Evolutionary conservation across 2,113 vertebrate species (phyloP).

Genomic region (Pampusana beccarii): DNA sequence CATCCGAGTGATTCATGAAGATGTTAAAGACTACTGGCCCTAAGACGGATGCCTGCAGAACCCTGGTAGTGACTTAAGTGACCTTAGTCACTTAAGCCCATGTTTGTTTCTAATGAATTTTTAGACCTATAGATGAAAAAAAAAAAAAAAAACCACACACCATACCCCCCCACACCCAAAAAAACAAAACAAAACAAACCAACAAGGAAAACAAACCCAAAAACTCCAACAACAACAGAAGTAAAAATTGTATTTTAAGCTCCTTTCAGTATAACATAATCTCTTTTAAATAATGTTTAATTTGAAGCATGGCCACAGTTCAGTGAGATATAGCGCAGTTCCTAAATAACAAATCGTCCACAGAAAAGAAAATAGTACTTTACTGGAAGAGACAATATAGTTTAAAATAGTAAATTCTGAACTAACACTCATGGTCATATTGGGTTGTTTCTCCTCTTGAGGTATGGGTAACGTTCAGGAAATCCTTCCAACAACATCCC

Average conservation of each 20-base stretch:
- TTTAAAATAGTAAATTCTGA: neutral
- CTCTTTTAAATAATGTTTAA: neutral
- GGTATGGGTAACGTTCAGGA: neutral
- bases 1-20: too few species aligned
- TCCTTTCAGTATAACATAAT: neutral
- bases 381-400: neutral
- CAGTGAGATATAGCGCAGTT: neutral
- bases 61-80: too few species aligned
- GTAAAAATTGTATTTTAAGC: neutral
- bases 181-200: neutral
- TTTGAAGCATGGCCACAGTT: neutral
- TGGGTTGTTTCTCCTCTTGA: neutral
- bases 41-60: too few species aligned
- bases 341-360: neutral
- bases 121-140: neutral
- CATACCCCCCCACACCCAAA: too few species aligned
- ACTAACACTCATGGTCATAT: neutral
- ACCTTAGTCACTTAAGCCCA: fast-evolving
- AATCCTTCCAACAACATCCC: neutral
- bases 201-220: neutral
- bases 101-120: neutral
- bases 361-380: neutral
- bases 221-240: neutral
- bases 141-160: neutral
- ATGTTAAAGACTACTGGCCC: too few species aligned